Conservation (phyloP, 2,797 vertebrate species). For the Mionectes olivaceus region DNA sequence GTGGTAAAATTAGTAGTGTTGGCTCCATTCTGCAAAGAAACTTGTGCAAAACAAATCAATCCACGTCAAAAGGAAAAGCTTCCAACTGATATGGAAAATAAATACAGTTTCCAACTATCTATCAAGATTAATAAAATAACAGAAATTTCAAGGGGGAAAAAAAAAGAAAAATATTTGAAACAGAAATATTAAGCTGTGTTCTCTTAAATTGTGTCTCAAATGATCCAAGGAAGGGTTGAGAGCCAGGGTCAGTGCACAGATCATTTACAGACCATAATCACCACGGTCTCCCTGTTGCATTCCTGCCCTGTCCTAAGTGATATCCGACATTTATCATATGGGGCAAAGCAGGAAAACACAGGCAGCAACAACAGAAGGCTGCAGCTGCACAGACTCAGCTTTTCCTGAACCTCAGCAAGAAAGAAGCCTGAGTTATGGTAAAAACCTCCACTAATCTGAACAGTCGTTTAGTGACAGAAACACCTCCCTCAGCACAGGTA, state of each 20-base stretch:
- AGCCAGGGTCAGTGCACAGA: conserved; percentile 36
- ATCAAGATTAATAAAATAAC: background rate
- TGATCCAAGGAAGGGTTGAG: conserved; percentile 7
- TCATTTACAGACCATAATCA: conserved; percentile 35
- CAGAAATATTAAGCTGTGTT: background rate
- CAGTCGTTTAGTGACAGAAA: conserved; percentile 57
- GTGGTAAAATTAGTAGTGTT: background rate
- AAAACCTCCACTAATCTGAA: conserved; percentile 37
- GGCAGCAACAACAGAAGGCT: conserved; percentile 42
- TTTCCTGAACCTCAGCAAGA: conserved; percentile 37
- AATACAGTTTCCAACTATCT: conserved; percentile 18
- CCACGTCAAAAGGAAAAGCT: conserved; percentile 6
- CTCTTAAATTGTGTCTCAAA: conserved; percentile 29
- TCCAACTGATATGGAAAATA: conserved; percentile 19
- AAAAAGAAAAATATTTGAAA: background rate
- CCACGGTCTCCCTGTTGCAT: background rate
- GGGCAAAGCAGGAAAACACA: background rate
- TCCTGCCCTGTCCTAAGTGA: conserved; percentile 46
- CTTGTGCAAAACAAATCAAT: conserved; percentile 46
- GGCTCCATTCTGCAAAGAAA: background rate
- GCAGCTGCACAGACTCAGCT: conserved; percentile 45
- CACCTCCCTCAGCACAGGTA: conserved; percentile 28
- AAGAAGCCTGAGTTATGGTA: conserved; percentile 51
- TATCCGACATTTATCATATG: conserved; percentile 28
- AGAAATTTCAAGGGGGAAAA: background rate